Evolutionary conservation across 2,797 vertebrate genomes (phyloP), one percentile per base, ranked within the genome.

Genomic region (Todus mexicanus): DNA sequence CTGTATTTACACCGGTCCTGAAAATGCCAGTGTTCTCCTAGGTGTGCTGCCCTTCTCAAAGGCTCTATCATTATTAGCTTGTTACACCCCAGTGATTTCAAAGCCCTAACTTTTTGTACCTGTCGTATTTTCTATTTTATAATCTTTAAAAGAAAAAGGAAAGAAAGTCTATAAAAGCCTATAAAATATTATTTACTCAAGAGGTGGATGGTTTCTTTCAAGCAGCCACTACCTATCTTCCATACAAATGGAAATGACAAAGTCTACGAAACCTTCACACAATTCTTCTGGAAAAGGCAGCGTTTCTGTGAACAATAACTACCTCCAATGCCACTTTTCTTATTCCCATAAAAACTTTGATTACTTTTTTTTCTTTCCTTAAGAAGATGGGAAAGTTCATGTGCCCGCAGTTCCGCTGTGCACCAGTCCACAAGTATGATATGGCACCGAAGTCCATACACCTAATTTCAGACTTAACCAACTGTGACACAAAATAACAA

Each of bases 131-230:
- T 42, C 47, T 51, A 33, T 63, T 89, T 81, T 81, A 94, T 72
- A 50, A 43, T 77, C 84, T 83, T 92, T 59, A 47, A 87, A 85
- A 94, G 56, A 66, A 81, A 87, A 56, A 47, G 15, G 33, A 76
- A 60, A 84, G 23, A 17, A 79, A 81, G 16, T 23, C 56, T 83
- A 31, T 8, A 63, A 59, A 60, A 87, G 66, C 15, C 51, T 72
- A 45, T 84, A 93, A 93, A 95, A 84, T 53, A 76, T 64, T 92
- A 95, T 93, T 96, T 92, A 88, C 73, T 87, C 68, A 26, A 71
- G 35, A 72, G 60, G 60, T 63, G 16, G 47, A 69, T 64, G n/a
- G 37, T 70, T 91, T 66, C 70, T 91, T 86, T 86, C 73, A 60
- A 92, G 76, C 68, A 95, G 56, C 21, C 48, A 11, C 83, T 75